These are phyloP conservation scores for Otocyon megalotis DNA, from an alignment of 2,113 vertebrate genomes.

Conservation along the genomic window DNA sequence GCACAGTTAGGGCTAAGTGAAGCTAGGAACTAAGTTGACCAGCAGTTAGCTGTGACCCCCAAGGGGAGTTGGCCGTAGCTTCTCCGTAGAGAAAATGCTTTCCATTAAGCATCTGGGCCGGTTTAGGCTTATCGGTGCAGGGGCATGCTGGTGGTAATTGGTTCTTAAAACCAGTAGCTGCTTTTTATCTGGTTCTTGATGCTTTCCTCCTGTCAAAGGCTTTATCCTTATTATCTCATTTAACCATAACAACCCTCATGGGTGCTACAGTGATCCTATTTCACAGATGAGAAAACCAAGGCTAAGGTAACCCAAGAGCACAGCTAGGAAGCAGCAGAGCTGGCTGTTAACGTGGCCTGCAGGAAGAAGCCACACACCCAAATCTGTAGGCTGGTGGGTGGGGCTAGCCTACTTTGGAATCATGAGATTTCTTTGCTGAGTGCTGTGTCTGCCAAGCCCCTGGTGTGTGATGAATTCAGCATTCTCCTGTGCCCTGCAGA, in stretches of 20 bases:
- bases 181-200: neutral
- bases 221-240: neutral
- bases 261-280: neutral
- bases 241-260: neutral
- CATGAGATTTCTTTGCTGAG: neutral
- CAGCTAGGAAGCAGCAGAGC: neutral
- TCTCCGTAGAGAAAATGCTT: neutral
- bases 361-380: neutral
- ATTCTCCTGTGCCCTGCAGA: too few species aligned
- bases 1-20: neutral
- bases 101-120: neutral
- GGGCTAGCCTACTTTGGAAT: neutral
- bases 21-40: neutral
- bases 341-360: neutral
- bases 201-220: neutral
- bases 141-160: fast-evolving
- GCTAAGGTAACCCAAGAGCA: neutral
- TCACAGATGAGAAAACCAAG: neutral
- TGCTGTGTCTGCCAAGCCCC: neutral
- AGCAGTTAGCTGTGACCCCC: neutral
- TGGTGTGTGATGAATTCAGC: neutral
- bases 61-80: neutral
- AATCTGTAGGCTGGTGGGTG: neutral
- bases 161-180: neutral
- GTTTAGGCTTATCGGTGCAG: neutral